Base-by-base conservation (phyloP, 2,113 vertebrate species). In the Aphyosemion australe region DNA sequence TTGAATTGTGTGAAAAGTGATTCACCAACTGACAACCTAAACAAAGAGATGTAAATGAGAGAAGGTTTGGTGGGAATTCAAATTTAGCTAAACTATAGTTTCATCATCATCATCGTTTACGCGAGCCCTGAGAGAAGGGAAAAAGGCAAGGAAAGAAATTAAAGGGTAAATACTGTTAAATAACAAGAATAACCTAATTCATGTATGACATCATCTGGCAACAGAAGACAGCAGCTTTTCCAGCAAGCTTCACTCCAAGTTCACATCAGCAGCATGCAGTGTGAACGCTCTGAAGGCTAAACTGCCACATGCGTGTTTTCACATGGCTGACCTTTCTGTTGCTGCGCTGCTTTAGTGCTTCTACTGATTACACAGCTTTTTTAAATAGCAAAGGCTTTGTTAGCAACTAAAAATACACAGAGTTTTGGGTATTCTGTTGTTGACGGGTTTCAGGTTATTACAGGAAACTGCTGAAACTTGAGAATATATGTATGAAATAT, bases 201-300 rank as follows among this genome's bases (percentile, higher is more conserved):
- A 18, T 6, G 32, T 12, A 19, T 20, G 53, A 56, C n/a, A 19
- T 19, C n/a, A 12, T 56, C 12, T 41, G 34, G 34, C 12, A 56
- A 16, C 16, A 56, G 26, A 4, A 2, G 12, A 41, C n/a, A 41
- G 6, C 34, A 56, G n/a, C n/a, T 10, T 12, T 19, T 56, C 41
- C 12, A 42, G 9, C n/a, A 18, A n/a, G n/a, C n/a, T n/a, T n/a
- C n/a, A n/a, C n/a, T n/a, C 16, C 8, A 19, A 6, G 19, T 6
- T 55, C 13, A 39, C n/a, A 18, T 13, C 10, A 18, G 34, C 7
- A 41, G 53, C 53, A 56, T 41, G 53, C 16, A 2, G 11, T 7
- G n/a, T 19, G 53, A 18, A 16, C 19, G 46, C n/a, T 55, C 18
- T n/a, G n/a, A n/a, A n/a, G 34, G 53, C 53, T 56, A 41, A 56